These are phyloP conservation scores for Pissodes strobi DNA, from an alignment of 1,140 invertebrate genomes.

Conservation along the genomic window DNA sequence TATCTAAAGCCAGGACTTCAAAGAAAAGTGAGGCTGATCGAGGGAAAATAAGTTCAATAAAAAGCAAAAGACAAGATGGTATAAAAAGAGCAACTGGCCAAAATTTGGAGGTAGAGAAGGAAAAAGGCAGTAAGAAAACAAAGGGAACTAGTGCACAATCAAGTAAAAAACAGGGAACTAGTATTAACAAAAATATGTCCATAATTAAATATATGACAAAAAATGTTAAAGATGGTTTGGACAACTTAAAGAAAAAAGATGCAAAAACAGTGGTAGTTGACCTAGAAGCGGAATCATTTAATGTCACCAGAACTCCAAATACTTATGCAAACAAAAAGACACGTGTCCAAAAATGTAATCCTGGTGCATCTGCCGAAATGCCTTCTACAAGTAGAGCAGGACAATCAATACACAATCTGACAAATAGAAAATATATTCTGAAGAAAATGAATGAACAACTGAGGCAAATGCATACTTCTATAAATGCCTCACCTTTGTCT, in stretches of 20 bases:
- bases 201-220: background rate
- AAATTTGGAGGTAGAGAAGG: too few relatives aligned
- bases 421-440: constrained; percentile 7
- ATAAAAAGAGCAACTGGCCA: too few relatives aligned
- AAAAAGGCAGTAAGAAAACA: too few relatives aligned
- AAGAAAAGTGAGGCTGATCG: too few relatives aligned
- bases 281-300: background rate
- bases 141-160: too few relatives aligned
- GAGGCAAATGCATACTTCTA: background rate
- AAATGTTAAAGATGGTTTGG: background rate
- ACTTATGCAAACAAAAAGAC: constrained; percentile 2
- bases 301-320: background rate
- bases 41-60: too few relatives aligned
- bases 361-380: background rate
- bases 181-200: background rate
- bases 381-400: background rate
- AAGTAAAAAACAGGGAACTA: too few relatives aligned
- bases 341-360: background rate
- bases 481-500: background rate
- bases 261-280: too few relatives aligned
- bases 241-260: too few relatives aligned
- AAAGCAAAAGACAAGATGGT: too few relatives aligned
- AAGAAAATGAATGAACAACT: background rate
- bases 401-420: background rate
- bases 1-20: too few relatives aligned